Percentiles rank a stretch among this genome's conserved stretches.
Conservation (phyloP, 2,797 vertebrate genomes). For the Odontamblyopus rebecca region DNA sequence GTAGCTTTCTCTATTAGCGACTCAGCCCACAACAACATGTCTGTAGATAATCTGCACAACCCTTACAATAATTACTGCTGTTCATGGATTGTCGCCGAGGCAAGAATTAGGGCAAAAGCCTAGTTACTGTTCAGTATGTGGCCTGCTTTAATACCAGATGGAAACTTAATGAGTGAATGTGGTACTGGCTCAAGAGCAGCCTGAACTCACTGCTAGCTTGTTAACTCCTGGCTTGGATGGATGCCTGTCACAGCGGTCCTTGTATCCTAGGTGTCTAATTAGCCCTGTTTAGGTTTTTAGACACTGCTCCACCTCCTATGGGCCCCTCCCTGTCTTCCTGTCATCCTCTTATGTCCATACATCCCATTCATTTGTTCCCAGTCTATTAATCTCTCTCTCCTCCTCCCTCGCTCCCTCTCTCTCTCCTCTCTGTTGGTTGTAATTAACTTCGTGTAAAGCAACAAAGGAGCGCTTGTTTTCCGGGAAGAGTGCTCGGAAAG, state of each 20-base stretch:
- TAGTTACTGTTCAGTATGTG: constrained; percentile 12
- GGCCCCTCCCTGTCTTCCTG: constrained; percentile 20
- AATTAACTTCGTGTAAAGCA: constrained; percentile 59
- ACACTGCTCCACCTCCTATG: constrained; percentile 5
- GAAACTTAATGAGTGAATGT: constrained; percentile 11
- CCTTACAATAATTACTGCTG: constrained; percentile 13
- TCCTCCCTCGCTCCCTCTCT: constrained; percentile 15
- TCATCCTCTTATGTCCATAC: constrained; percentile 40
- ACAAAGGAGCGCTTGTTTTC: constrained; percentile 51
- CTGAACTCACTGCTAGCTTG: constrained; percentile 73
- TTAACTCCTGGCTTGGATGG: constrained; percentile 78
- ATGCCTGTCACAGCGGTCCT: constrained; percentile 82
- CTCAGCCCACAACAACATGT: constrained; percentile 8
- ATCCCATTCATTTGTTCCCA: constrained; percentile 43
- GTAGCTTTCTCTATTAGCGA: constrained; percentile 4
- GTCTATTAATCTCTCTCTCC: constrained; percentile 27
- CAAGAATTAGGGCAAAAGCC: constrained; percentile 8
- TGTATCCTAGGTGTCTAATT: constrained; percentile 82
- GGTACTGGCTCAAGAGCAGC: constrained; percentile 17
- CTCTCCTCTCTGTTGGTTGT: constrained; percentile 39
- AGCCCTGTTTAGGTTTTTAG: constrained; percentile 75
- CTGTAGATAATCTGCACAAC: constrained; percentile 5
- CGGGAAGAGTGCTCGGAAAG: constrained; percentile 17
- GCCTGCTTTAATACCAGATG: constrained; percentile 14
- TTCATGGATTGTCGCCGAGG: constrained; percentile 1